These are phyloP conservation scores for Bubo blakistoni DNA, from an alignment of 2,113 vertebrate species.

Conservation along the genomic window DNA sequence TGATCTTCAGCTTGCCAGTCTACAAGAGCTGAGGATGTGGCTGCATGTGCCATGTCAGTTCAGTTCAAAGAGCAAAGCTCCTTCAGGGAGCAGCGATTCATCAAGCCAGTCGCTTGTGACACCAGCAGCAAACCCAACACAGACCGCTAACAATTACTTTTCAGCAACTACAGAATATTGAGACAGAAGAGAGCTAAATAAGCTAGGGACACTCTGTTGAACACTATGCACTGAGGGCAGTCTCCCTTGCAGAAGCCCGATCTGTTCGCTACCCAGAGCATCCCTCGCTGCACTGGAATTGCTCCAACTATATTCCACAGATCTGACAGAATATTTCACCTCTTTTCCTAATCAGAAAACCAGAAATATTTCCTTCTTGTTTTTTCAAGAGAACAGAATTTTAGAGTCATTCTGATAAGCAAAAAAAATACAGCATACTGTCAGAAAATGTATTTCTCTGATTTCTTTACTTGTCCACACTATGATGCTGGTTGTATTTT, in stretches of 20 bases:
- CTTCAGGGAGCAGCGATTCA: neutral
- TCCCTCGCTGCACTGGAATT: neutral
- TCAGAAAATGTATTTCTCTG: neutral
- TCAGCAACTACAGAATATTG: neutral
- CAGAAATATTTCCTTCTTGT: neutral
- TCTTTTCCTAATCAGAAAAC: neutral
- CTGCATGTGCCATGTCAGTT: neutral
- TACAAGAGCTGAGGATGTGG: neutral
- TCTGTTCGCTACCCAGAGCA: neutral
- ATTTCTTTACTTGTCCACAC: neutral
- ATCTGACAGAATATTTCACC: neutral
- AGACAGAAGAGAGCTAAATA: neutral
- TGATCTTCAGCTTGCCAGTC: neutral
- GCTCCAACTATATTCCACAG: neutral
- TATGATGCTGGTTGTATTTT: neutral
- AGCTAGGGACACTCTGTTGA: neutral
- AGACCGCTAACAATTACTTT: neutral
- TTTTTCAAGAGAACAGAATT: slow-evolving; percentile 2
- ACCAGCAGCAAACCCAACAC: neutral
- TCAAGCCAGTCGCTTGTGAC: neutral
- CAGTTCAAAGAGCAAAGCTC: neutral
- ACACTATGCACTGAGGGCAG: neutral
- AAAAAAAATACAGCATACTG: neutral
- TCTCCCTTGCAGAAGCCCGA: neutral
- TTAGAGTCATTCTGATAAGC: neutral